Base-by-base conservation (phyloP, 1,140 invertebrate genomes). In the Tenebrio molitor region DNA sequence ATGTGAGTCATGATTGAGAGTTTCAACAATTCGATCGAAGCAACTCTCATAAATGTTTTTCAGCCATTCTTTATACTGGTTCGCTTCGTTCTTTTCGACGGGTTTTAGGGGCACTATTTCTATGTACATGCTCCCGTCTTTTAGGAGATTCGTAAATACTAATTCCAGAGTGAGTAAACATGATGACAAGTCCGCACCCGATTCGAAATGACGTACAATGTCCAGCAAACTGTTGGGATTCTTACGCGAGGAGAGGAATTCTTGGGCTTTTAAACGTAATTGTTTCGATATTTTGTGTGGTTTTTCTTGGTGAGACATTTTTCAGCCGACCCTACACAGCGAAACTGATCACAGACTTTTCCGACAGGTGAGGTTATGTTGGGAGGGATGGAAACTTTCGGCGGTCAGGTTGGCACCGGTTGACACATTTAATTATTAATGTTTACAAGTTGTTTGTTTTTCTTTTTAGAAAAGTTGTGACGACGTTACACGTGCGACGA, bases 61-160 rank as follows among this genome's bases (percentile, higher is more conserved):
- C 4, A 91, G 77, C 89, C 89, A 91, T 76, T 84, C 83, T 67
- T 83, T 84, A 73, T 89, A 90, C 76, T 88, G 85, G 33, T 84
- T 82, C 81, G 90, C 89, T 10, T 87, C 81, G 21, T 83, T 87
- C 36, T 84, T 81, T 68, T 87, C 88, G 84, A 74, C 74, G 14
- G 84, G 84, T 76, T 87, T 87, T 69, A 88, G 78, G 19, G 87
- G 87, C 1, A 85, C 76, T 25, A 88, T 84, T 81, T 89, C 86
- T 34, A 87, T 80, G 65, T 86, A 85, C 84, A 91, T 86, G 33
- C 88, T 86, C 15, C 88, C 83, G n/a, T 89, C 84, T 77, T 87
- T 89, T 0, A 93, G 76, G 33, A 92, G 75, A 77, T 89, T 89
- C 5, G 84, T 85, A 76, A 92, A 93, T 75, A 92, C 88, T 17